Evolutionary conservation across 1,140 invertebrate species (phyloP).

Genomic region (Rhagoletis pomonella): DNA sequence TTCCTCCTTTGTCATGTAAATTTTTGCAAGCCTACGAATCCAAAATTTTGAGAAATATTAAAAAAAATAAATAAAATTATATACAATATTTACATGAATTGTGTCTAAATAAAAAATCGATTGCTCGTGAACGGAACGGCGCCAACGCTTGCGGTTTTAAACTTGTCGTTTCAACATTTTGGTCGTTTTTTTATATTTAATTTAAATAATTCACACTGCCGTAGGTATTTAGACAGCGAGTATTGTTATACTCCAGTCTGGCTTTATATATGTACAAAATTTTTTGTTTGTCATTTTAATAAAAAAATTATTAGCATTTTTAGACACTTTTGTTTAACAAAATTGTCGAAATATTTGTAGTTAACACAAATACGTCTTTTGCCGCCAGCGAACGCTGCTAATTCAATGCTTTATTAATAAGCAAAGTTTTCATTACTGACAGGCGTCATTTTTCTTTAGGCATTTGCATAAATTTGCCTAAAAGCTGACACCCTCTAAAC

Average conservation of each 20-base stretch:
- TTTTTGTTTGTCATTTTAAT: neutral
- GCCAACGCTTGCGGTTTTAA: slow-evolving; percentile 6
- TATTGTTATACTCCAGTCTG: neutral
- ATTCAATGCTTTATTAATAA: slow-evolving; percentile 32
- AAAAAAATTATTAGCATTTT: slow-evolving; percentile 2
- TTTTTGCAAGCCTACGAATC: neutral
- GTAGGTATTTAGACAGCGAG: neutral
- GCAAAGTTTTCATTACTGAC: slow-evolving; percentile 41
- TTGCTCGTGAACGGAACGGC: neutral
- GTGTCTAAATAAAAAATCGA: neutral
- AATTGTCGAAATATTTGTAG: slow-evolving; percentile 48
- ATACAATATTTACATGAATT: neutral
- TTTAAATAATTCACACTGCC: neutral
- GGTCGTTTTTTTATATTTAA: neutral
- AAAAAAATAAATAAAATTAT: neutral
- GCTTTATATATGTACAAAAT: neutral
- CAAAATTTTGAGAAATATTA: neutral
- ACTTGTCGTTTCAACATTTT: neutral
- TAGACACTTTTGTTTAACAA: slow-evolving; percentile 34
- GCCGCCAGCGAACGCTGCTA: neutral
- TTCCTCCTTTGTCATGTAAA: neutral
- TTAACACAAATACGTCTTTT: slow-evolving; percentile 1
- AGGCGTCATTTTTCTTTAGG: neutral
- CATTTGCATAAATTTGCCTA: slow-evolving; percentile 42
- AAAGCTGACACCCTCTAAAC: slow-evolving; percentile 14